Conservation (phyloP, 53 echinoderm and acorn worm genomes). For the Pentamera pediparva region DNA sequence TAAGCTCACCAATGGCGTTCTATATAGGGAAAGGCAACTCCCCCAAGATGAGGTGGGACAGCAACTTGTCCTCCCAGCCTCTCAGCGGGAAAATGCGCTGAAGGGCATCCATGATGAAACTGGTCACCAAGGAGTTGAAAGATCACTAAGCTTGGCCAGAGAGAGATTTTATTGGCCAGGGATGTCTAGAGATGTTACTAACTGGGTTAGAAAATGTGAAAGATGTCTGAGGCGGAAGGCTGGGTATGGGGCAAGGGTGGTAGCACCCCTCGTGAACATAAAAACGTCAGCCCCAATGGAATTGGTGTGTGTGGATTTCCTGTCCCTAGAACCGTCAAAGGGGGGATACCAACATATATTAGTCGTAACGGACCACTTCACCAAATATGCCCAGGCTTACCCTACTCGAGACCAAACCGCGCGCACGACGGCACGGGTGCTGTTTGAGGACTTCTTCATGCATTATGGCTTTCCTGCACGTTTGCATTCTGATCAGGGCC, state of each 20-base stretch:
- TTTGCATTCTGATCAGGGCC: constrained; percentile 54
- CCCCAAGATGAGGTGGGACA: background rate
- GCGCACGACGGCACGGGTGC: constrained; percentile 32
- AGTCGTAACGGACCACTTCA: too few species aligned
- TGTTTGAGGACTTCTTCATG: constrained; percentile 51
- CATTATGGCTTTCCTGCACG: too few species aligned
- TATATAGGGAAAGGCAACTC: background rate
- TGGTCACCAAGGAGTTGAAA: background rate
- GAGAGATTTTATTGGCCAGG: background rate
- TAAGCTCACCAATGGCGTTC: background rate
- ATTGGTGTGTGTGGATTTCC: background rate
- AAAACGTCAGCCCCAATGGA: background rate
- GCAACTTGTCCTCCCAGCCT: background rate
- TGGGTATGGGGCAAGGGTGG: background rate
- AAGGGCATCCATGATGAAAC: background rate
- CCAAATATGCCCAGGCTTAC: background rate
- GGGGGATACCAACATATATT: too few species aligned
- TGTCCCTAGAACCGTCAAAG: background rate
- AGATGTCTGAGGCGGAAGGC: background rate
- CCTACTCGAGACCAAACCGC: constrained; percentile 58
- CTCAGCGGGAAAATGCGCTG: background rate
- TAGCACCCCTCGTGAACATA: background rate
- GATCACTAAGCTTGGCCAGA: background rate
- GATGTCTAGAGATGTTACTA: background rate
- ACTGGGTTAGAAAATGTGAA: background rate